Evolutionary conservation across 2,113 vertebrate genomes (phyloP).

Genomic region (Cnemophilus loriae): DNA sequence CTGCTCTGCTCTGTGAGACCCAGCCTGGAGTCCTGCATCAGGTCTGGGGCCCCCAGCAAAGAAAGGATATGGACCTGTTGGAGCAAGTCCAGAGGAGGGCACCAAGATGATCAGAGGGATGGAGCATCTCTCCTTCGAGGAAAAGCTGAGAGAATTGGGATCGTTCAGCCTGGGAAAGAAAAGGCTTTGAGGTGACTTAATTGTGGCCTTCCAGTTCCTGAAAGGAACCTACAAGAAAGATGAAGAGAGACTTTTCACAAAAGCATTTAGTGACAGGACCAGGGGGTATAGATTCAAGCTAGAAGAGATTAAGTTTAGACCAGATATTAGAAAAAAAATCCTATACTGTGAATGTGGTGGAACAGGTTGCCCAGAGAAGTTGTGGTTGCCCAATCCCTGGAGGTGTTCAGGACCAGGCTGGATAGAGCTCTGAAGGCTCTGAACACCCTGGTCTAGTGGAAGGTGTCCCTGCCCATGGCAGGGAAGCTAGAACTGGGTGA

Average conservation of each 20-base stretch:
- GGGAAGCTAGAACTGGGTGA: background rate
- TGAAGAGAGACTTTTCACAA: background rate
- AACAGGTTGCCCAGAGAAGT: background rate
- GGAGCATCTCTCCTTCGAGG: fast-evolving
- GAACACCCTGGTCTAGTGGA: background rate
- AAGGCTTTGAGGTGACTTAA: background rate
- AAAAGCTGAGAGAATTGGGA: background rate
- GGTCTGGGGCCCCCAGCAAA: background rate
- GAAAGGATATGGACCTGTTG: fast-evolving
- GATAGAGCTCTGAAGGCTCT: background rate
- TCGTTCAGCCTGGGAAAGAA: background rate
- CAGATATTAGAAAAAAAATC: background rate
- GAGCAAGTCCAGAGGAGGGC: fast-evolving
- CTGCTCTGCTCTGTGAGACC: background rate
- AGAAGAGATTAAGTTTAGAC: background rate
- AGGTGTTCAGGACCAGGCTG: background rate
- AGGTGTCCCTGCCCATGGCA: background rate
- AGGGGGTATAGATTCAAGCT: background rate
- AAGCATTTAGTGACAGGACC: too few species aligned
- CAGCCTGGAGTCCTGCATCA: background rate
- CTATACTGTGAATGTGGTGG: too few species aligned
- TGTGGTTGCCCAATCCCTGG: fast-evolving
- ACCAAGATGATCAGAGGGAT: background rate
- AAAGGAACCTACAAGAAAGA: background rate
- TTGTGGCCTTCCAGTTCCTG: background rate